These are phyloP conservation scores for Columba guinea DNA, from an alignment of 2,797 vertebrate species.

Conservation along the genomic window DNA sequence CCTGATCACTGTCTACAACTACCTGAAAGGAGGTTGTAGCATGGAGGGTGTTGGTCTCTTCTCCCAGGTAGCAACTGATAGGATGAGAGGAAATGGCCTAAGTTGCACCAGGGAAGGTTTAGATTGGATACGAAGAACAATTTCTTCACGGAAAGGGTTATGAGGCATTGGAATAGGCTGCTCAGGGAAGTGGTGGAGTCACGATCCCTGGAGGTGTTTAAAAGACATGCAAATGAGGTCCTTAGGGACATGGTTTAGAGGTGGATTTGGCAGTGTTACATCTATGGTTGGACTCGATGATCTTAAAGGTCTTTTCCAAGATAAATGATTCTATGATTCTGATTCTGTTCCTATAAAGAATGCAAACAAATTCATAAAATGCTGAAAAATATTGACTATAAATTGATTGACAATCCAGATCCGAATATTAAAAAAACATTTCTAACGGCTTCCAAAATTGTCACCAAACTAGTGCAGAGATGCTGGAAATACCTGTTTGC, in stretches of 20 bases:
- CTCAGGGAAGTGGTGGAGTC: too few relatives aligned
- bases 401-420: not conserved
- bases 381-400: not conserved
- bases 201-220: not conserved
- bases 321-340: not conserved
- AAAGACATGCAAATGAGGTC: not conserved
- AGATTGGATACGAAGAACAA: too few relatives aligned
- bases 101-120: too few relatives aligned
- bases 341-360: not conserved
- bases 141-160: too few relatives aligned
- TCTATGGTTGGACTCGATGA: not conserved
- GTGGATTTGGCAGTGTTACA: not conserved
- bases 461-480: not conserved
- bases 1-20: fast-evolving
- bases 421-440: not conserved
- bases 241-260: not conserved
- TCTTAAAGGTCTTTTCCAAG: not conserved
- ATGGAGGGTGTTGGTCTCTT: fast-evolving
- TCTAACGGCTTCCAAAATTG: not conserved
- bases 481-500: not conserved
- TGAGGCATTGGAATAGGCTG: too few relatives aligned
- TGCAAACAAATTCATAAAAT: not conserved
- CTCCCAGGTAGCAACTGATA: not conserved
- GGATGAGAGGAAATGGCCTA: too few relatives aligned
- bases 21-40: not conserved